These are phyloP conservation scores for Plumapathes pennacea DNA, from an alignment of 92 coral and sea anemone species.

Conservation along the genomic window DNA sequence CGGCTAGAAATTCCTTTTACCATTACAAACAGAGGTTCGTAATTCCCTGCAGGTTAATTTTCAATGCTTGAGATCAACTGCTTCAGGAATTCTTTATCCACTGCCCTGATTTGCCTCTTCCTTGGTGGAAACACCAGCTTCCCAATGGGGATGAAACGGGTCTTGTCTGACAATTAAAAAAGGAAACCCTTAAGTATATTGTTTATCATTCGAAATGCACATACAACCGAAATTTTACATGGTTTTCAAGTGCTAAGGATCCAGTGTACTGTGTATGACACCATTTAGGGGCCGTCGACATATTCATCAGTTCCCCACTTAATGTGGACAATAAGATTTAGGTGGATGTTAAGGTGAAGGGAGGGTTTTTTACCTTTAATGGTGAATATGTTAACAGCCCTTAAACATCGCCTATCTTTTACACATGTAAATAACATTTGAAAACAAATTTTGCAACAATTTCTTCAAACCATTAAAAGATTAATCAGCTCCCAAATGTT, in stretches of 20 bases:
- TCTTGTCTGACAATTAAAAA: constrained; percentile 3
- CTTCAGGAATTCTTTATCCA: constrained; percentile 15
- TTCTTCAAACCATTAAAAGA: too few species aligned
- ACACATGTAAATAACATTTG: too few species aligned
- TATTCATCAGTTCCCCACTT: neutral
- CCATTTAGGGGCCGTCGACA: neutral
- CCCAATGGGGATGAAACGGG: constrained; percentile 22
- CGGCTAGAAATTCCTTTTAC: constrained; percentile 2
- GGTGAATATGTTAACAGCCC: too few species aligned
- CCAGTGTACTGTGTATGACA: neutral
- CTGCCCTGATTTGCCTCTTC: constrained; percentile 28
- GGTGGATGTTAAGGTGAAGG: too few species aligned
- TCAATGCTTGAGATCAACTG: constrained; percentile 18
- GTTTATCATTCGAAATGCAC: neutral
- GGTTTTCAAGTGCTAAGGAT: too few species aligned
- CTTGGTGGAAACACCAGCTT: constrained; percentile 17
- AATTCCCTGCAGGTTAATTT: constrained; percentile 28
- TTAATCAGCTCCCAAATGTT: neutral
- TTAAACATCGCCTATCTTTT: too few species aligned
- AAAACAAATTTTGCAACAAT: too few species aligned
- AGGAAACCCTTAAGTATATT: constrained; percentile 1
- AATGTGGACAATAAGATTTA: neutral
- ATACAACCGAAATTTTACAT: too few species aligned
- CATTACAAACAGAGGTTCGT: constrained; percentile 22
- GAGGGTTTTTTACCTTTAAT: too few species aligned